Conservation (phyloP, 2,113 vertebrate species). For the Lepidothrix coronata region DNA sequence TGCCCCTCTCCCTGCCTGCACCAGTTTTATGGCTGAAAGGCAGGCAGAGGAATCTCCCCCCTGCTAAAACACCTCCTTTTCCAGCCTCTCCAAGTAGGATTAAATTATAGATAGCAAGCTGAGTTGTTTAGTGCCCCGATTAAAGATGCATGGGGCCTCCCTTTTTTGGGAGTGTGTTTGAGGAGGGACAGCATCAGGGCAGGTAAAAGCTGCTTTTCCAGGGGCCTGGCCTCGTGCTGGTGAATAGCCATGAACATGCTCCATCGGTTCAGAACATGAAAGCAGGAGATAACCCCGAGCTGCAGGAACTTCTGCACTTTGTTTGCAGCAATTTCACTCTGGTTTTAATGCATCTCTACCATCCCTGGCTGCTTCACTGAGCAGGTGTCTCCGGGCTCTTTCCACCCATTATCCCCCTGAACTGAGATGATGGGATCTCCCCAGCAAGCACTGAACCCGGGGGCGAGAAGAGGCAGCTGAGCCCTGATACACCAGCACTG, state of each 20-base stretch:
- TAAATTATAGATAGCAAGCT: constrained; percentile 1
- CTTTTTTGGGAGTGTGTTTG: neutral
- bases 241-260: neutral
- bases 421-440: neutral
- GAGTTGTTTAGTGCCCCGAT: neutral
- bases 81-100: neutral
- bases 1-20: neutral
- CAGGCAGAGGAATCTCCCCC: neutral
- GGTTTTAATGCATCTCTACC: neutral
- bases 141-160: constrained; percentile 1
- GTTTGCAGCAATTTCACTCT: neutral
- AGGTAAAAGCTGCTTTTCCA: neutral
- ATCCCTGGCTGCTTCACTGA: neutral
- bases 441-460: neutral
- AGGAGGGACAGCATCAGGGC: neutral
- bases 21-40: neutral
- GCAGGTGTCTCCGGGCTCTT: neutral
- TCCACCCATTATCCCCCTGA: neutral
- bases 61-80: neutral
- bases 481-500: fast-evolving
- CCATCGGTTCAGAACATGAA: neutral
- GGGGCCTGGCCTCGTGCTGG: neutral
- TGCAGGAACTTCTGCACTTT: neutral
- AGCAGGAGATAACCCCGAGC: neutral
- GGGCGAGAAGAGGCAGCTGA: neutral